Evolutionary conservation across 2,797 vertebrate species (phyloP).

Genomic region (Podargus strigoides): DNA sequence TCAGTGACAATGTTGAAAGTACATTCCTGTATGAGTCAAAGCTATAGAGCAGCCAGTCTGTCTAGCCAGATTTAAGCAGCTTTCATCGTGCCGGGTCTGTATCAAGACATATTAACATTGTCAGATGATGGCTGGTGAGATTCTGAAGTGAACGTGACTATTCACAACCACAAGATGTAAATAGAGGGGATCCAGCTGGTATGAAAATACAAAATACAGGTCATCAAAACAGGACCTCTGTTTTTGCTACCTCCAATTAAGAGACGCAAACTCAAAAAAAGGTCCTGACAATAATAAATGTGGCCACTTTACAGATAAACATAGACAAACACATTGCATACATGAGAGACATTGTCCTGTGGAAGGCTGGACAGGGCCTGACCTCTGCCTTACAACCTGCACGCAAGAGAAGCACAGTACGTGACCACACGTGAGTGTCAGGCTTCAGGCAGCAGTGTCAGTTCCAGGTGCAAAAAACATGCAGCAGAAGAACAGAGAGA

Average conservation of each 20-base stretch:
- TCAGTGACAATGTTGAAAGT: neutral
- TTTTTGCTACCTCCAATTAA: neutral
- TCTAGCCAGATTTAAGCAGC: neutral
- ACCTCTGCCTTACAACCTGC: neutral
- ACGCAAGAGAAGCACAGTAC: rapidly evolving
- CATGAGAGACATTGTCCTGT: neutral
- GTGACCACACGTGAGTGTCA: neutral
- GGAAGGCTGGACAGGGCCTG: neutral
- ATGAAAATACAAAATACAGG: neutral
- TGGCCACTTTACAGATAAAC: neutral
- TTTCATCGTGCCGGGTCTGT: neutral
- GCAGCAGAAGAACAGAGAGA: neutral
- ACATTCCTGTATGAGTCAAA: neutral
- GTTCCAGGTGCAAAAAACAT: neutral
- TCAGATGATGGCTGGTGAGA: neutral
- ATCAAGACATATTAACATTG: neutral
- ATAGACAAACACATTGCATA: neutral
- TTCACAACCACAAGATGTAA: neutral
- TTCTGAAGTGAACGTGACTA: neutral
- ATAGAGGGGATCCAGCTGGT: neutral
- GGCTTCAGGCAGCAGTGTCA: neutral
- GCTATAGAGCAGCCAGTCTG: neutral
- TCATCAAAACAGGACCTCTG: neutral
- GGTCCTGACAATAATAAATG: neutral
- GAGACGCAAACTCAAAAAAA: neutral